Evolutionary conservation across 2,113 vertebrate species (phyloP).

Genomic region (Tyrannus savana): DNA sequence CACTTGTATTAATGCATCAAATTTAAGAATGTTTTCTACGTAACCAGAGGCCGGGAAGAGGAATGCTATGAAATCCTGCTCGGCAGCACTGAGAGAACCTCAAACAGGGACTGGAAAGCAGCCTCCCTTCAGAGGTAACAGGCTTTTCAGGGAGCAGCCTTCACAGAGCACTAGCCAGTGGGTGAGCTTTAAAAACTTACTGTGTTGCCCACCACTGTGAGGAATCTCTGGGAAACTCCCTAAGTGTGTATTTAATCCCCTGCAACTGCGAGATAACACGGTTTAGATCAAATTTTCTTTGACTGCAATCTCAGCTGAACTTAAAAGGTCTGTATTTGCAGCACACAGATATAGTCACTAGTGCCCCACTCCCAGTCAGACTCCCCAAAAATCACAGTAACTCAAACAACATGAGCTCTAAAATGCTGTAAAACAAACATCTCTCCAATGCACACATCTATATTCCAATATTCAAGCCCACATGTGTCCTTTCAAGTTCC

Average conservation of each 20-base stretch:
- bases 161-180: background rate
- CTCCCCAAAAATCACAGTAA: background rate
- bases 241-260: rapidly evolving
- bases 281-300: background rate
- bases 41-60: background rate
- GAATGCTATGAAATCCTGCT: background rate
- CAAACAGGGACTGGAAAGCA: background rate
- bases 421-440: background rate
- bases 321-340: background rate
- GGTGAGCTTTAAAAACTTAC: background rate
- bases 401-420: background rate
- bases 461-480: background rate
- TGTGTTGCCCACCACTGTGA: background rate
- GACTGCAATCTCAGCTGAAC: background rate
- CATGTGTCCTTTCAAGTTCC: rapidly evolving
- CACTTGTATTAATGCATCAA: conserved; percentile 6
- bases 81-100: background rate
- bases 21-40: conserved; percentile 9
- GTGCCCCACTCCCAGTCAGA: background rate
- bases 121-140: background rate
- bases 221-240: rapidly evolving
- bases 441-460: rapidly evolving
- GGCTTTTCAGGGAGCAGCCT: background rate
- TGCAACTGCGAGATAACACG: background rate
- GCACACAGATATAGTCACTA: background rate